Conservation (phyloP, 2,113 vertebrate species). For the Amphilophus citrinellus region DNA sequence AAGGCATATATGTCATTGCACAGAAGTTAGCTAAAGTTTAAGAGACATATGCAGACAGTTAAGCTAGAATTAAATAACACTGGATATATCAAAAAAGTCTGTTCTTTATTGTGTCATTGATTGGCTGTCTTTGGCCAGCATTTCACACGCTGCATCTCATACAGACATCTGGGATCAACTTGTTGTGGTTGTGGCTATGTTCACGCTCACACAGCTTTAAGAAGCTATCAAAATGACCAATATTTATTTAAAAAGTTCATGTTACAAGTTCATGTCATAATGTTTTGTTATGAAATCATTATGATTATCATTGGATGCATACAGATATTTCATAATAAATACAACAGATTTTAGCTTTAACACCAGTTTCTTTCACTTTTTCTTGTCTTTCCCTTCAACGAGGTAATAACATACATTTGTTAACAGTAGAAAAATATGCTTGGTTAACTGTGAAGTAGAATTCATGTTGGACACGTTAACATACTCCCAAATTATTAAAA, state of each 20-base stretch:
- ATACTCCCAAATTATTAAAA: neutral
- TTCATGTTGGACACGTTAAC: neutral
- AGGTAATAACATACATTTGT: constrained; percentile 4
- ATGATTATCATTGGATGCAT: neutral
- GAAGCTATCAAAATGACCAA: neutral
- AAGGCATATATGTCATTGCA: no score
- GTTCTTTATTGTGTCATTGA: no score
- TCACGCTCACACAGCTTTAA: neutral
- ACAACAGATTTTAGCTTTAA: no score
- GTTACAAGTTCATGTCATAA: neutral
- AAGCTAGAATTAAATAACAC: no score
- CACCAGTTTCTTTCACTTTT: neutral
- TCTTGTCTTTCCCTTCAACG: neutral
- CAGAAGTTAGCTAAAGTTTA: no score
- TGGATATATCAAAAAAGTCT: no score
- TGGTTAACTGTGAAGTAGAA: neutral
- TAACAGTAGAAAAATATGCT: neutral
- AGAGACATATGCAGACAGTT: no score
- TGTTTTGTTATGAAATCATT: neutral
- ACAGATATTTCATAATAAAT: no score
- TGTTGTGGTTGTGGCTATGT: no score
- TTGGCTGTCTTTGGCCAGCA: neutral
- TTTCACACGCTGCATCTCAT: neutral
- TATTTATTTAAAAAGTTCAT: neutral
- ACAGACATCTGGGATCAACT: neutral